phyloP scores from a whole-genome alignment of 2,888 invertebrate genomes.

The Stomorhina lunata region DNA sequence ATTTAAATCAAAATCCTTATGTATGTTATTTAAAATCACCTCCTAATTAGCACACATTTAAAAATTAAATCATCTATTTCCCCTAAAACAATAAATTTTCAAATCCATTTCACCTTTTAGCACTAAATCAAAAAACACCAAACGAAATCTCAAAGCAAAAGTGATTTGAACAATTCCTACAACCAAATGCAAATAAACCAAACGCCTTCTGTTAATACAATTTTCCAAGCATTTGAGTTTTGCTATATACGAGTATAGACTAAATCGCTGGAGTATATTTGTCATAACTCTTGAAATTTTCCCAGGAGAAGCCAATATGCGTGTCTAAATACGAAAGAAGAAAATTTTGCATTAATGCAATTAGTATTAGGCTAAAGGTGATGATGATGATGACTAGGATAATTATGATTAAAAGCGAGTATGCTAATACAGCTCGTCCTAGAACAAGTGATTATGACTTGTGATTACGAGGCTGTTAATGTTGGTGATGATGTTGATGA shows the following conservation, averaged over 20 bases:
- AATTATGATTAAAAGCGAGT: constrained; percentile 13
- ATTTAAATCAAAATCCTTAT: too few relatives aligned
- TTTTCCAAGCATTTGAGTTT: background rate
- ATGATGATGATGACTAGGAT: background rate
- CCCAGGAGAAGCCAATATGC: constrained; percentile 55
- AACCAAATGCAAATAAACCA: background rate
- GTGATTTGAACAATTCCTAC: background rate
- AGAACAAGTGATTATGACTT: constrained; percentile 50
- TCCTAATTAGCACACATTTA: too few relatives aligned
- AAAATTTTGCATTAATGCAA: constrained; percentile 13
- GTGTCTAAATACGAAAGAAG: constrained; percentile 25
- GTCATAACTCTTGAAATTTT: constrained; percentile 45
- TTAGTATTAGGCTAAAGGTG: constrained; percentile 38
- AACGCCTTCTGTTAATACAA: background rate
- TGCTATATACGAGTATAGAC: too few relatives aligned
- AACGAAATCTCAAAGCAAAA: too few relatives aligned
- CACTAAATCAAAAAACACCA: too few relatives aligned
- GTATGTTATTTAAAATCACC: too few relatives aligned
- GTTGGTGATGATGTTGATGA: constrained; percentile 1
- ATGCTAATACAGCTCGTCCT: constrained; percentile 41
- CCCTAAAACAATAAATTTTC: too few relatives aligned
- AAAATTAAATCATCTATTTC: too few relatives aligned
- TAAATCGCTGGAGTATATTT: too few relatives aligned
- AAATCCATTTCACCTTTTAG: too few relatives aligned
- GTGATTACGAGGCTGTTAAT: too few relatives aligned